Evolutionary conservation across 1,140 invertebrate species (phyloP).

Genomic region (Magallana ariakensis): DNA sequence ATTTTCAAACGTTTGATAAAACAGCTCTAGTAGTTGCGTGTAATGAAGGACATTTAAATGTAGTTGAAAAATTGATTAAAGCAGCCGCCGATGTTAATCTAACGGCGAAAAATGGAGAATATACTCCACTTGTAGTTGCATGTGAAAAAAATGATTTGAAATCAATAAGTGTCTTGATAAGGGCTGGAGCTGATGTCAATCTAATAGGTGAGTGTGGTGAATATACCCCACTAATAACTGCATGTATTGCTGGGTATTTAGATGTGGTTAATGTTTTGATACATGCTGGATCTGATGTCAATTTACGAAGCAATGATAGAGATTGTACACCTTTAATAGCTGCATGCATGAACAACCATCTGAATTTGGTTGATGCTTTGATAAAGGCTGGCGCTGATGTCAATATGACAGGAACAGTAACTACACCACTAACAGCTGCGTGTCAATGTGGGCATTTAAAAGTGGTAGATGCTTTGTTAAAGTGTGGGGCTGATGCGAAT

Average conservation of each 20-base stretch:
- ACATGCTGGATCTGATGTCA: background rate
- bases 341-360: background rate
- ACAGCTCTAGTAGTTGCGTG: background rate
- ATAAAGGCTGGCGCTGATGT: background rate
- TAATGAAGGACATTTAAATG: background rate
- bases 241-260: background rate
- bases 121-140: background rate
- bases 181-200: background rate
- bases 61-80: background rate
- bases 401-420: background rate
- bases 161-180: background rate
- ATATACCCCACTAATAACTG: background rate
- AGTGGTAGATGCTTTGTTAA: background rate
- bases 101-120: background rate
- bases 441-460: background rate
- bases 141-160: background rate
- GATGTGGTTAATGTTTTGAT: background rate
- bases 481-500: background rate
- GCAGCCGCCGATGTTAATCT: background rate
- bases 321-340: background rate
- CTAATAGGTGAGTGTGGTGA: background rate
- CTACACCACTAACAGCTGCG: background rate
- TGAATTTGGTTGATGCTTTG: background rate
- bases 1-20: too few species aligned
- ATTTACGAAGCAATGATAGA: background rate